Evolutionary conservation across 2,797 vertebrate genomes (phyloP).

Genomic region (Falco peregrinus): DNA sequence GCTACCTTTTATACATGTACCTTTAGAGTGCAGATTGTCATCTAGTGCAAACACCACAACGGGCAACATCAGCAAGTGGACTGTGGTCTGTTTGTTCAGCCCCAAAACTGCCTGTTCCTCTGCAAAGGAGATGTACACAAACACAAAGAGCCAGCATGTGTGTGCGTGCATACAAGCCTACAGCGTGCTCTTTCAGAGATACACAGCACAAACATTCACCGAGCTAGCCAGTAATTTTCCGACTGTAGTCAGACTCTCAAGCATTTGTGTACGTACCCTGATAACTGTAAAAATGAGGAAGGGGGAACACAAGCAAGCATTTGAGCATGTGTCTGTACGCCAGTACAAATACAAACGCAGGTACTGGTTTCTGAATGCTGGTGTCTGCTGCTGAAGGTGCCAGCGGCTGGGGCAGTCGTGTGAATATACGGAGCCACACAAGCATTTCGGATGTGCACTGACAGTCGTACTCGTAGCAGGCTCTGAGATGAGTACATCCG

Average conservation of each 20-base stretch:
- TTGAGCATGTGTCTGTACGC: rapidly evolving
- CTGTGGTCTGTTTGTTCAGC: background rate
- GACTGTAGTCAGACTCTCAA: background rate
- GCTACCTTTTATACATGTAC: constrained; percentile 48
- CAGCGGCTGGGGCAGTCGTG: background rate
- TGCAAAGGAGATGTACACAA: background rate
- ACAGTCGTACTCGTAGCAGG: rapidly evolving
- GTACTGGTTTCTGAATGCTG: background rate
- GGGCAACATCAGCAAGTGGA: background rate
- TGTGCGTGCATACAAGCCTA: background rate
- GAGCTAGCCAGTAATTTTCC: background rate
- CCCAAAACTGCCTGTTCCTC: background rate
- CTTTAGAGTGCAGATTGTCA: background rate
- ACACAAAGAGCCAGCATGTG: background rate
- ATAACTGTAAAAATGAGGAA: background rate
- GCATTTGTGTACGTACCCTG: background rate
- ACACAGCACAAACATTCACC: background rate
- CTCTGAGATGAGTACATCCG: rapidly evolving
- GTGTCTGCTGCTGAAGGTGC: background rate
- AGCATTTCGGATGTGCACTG: rapidly evolving
- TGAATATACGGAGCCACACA: rapidly evolving
- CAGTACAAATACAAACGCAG: background rate
- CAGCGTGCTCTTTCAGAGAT: background rate
- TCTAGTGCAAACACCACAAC: background rate
- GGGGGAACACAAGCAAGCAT: background rate